phyloP scores from a whole-genome alignment of 2,113 vertebrate genomes.

The Tenrec ecaudatus region DNA sequence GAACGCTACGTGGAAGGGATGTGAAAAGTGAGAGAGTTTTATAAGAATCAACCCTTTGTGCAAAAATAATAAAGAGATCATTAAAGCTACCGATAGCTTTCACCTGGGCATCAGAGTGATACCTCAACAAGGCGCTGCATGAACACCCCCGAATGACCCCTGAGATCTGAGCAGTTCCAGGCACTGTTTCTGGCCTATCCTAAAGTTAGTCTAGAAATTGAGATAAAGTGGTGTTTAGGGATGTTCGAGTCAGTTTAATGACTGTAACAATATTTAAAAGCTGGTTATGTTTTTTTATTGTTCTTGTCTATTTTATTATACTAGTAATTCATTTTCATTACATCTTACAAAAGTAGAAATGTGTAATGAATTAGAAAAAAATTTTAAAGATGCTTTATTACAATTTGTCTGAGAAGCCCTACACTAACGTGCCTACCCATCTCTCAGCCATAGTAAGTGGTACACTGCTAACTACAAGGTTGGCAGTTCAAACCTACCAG shows the following conservation, averaged over 20 bases:
- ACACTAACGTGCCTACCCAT: background rate
- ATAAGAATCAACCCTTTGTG: background rate
- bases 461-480: background rate
- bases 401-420: background rate
- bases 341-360: background rate
- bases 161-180: background rate
- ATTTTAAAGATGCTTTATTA: background rate
- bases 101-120: background rate
- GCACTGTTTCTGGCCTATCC: background rate
- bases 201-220: background rate
- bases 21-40: background rate
- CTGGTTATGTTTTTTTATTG: background rate
- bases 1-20: background rate
- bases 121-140: background rate
- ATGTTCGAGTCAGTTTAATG: background rate
- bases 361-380: background rate
- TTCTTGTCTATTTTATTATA: background rate
- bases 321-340: background rate
- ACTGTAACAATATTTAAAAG: conserved; percentile 3
- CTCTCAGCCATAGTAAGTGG: background rate
- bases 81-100: conserved; percentile 2
- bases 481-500: background rate
- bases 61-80: background rate
- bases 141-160: background rate
- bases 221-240: background rate